Conservation (phyloP, 2,113 vertebrate species). For the Gila orcuttii region DNA sequence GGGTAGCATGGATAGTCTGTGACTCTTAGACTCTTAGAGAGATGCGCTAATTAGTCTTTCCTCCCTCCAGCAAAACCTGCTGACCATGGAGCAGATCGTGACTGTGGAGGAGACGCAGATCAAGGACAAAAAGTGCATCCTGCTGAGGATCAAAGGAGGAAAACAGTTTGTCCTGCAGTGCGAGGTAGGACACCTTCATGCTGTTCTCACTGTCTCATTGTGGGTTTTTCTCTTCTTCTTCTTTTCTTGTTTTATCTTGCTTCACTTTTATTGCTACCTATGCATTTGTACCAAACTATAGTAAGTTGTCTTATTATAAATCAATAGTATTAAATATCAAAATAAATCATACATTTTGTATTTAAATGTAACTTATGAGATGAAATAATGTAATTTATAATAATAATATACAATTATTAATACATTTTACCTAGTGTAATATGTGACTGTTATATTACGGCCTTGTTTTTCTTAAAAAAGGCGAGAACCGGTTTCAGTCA, state of each 20-base stretch:
- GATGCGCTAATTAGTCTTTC: not conserved
- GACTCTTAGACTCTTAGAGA: not conserved
- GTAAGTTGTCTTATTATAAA: not conserved
- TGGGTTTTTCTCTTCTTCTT: not conserved
- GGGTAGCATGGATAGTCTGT: not conserved
- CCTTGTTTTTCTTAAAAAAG: not conserved
- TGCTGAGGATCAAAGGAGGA: slow-evolving; percentile 94
- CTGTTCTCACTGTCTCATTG: not conserved
- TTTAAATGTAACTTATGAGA: not conserved
- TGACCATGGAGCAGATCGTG: slow-evolving; percentile 97
- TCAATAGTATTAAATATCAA: not conserved
- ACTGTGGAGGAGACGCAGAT: slow-evolving; percentile 96
- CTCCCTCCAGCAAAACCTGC: slow-evolving; percentile 88
- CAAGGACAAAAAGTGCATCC: slow-evolving; percentile 97
- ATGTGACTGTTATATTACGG: not conserved
- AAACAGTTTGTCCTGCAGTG: slow-evolving; percentile 98
- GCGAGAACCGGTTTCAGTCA: not conserved
- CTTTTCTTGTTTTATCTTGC: not conserved
- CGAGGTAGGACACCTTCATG: slow-evolving; percentile 80
- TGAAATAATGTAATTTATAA: not conserved
- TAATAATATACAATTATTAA: not conserved
- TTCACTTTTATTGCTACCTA: not conserved
- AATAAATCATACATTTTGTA: not conserved
- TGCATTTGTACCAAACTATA: not conserved
- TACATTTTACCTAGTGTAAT: not conserved